Evolutionary conservation across 2,797 vertebrate genomes (phyloP), one percentile per base, ranked within the genome.

Genomic region (Crenuchus spilurus): DNA sequence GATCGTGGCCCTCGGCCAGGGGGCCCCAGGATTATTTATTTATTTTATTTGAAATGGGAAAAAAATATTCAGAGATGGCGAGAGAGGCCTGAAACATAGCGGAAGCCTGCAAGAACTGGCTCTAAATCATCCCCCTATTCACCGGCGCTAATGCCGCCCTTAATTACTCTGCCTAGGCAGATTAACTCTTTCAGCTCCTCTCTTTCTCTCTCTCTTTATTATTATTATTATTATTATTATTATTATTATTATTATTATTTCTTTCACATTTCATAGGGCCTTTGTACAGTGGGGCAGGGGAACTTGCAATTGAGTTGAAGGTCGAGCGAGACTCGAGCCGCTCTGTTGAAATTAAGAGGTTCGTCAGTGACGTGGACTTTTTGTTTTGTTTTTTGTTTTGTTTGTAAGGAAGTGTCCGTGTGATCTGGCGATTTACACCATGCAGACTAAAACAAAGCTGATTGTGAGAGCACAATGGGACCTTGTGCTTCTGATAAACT

Each of bases 91-190:
- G 10, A 24, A 14, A 2, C 18, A 2, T 18, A 49, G 14, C 18
- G 10, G 22, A n/a, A 26, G 31, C 30, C 31, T 26, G 13, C 42
- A 28, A 22, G 49, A 69, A 49, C 22, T 42, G n/a, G 2, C 1
- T 85, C 84, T 81, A 84, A 89, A 90, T 87, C 84, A 84, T 89
- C 90, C 89, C 86, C 91, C 8, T 91, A 89, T 93, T 92, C 89
- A 88, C 90, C 85, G 90, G 91, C 91, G 90, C 94, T 94, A 94
- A 94, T 91, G 90, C 92, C 90, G 85, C 89, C 90, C 89, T 92
- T 94, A 94, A 94, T 94, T 94, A 94, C 91, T 76, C 89, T 88
- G 90, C 91, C 68, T 67, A 35, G 68, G 72, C 46, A 22, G 16
- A 68, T 67, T 37, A 61, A 61, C 57, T 39, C 31, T n/a, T 22